Base-by-base conservation (phyloP, 1,140 invertebrate genomes). In the Drosophila pectinifera region DNA sequence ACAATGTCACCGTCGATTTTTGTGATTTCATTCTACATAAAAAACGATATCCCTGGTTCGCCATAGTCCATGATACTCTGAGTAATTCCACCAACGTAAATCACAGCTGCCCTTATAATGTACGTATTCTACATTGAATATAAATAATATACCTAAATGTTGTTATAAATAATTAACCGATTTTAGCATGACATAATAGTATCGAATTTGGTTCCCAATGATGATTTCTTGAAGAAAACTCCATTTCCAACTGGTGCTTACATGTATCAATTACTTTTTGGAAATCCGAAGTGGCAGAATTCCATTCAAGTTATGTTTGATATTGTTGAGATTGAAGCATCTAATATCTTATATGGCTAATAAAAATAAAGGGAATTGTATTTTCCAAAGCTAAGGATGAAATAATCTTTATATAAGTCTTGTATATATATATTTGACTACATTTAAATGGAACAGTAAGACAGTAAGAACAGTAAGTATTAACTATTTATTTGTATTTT, bases 61-160 rank as follows among this genome's bases (percentile, higher is more conserved):
- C 11, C 20, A 51, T 68, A 34, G n/a, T 0, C 5, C 20, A 69
- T 14, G 10, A 11, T 0, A 0, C 11, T 2, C 10, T 63, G 0
- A 5, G 2, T 0, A 22, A 26, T 1, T 45, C 11, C 6, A 38
- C n/a, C 5, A 69, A 69, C 5, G 3, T 54, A 0, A 68, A 63
- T 51, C 58, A 51, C 4, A 68, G n/a, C 20, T 68, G 64, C 5
- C 64, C 58, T 0, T 69, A 69, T 11, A 28, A 68, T 49, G 64
- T 68, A n/a, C 4, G 57, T 63, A 42, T 1, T 1, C 10, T 3
- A 14, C 0, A 5, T 0, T 4, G 0, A 5, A 10, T 22, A 10
- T 1, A 2, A 13, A 56, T n/a, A 3, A 3, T 3, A 28, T 22
- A 28, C 8, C 0, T 6, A 20, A 20, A 13, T 5, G 22, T 22